Conservation (phyloP, 92 coral and sea anemone genomes). For the Micromussa lordhowensis region DNA sequence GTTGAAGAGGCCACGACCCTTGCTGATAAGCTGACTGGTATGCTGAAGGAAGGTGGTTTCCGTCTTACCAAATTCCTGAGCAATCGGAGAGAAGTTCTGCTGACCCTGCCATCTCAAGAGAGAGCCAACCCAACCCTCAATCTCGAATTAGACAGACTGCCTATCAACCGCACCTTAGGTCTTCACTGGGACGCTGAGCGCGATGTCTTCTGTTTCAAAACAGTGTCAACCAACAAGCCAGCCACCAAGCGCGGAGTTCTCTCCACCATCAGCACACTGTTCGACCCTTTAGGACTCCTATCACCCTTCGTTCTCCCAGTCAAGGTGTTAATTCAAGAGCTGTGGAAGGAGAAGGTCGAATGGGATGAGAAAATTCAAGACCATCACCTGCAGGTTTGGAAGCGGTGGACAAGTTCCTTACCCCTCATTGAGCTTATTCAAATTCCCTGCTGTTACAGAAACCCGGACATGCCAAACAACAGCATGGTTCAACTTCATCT, state of each 20-base stretch:
- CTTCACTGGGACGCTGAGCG: slow-evolving; percentile 69
- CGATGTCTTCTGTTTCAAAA: slow-evolving; percentile 47
- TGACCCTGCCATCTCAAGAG: slow-evolving; percentile 37
- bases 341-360: slow-evolving; percentile 36
- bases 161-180: too few species aligned
- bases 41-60: slow-evolving; percentile 57
- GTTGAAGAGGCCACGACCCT: slow-evolving; percentile 29
- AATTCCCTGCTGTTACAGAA: slow-evolving; percentile 54
- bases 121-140: slow-evolving; percentile 42
- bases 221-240: slow-evolving; percentile 49
- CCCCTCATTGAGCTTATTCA: slow-evolving; percentile 36
- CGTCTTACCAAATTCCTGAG: slow-evolving; percentile 59
- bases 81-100: slow-evolving; percentile 51
- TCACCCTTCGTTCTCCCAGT: slow-evolving; percentile 42
- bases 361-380: slow-evolving; percentile 57
- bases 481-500: slow-evolving; percentile 34
- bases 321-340: slow-evolving; percentile 38
- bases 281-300: slow-evolving; percentile 46
- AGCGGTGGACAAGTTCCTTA: slow-evolving; percentile 45
- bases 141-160: too few species aligned
- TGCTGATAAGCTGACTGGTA: slow-evolving; percentile 35
- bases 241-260: slow-evolving; percentile 65
- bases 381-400: slow-evolving; percentile 45
- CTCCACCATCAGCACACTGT: slow-evolving; percentile 52
- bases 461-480: background rate